These are phyloP conservation scores for Galago senegalensis DNA, from an alignment of 2,797 vertebrate species.

Conservation along the genomic window DNA sequence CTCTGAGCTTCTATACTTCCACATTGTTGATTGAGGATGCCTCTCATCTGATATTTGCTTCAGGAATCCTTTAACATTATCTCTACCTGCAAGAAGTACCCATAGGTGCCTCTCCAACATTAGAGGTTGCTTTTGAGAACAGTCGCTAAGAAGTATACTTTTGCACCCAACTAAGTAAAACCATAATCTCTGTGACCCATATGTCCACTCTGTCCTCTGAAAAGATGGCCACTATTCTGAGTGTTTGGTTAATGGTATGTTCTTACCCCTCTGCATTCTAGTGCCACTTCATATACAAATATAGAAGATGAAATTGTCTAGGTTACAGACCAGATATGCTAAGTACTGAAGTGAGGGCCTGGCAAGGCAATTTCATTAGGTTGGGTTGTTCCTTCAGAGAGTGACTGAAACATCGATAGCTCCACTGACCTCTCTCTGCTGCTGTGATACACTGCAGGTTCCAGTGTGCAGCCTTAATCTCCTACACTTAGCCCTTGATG, in stretches of 20 bases:
- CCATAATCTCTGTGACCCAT: not conserved
- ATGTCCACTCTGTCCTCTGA: not conserved
- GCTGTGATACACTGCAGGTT: not conserved
- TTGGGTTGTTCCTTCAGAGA: slow-evolving; percentile 16
- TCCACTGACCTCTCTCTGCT: not conserved
- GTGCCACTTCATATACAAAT: not conserved
- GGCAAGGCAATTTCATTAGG: not conserved
- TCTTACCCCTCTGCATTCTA: not conserved
- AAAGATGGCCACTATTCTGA: not conserved
- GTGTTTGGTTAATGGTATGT: not conserved
- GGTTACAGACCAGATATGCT: not conserved
- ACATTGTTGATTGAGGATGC: not conserved
- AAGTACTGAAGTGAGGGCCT: not conserved
- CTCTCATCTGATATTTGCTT: not conserved
- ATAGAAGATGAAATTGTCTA: not conserved
- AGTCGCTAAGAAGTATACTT: not conserved
- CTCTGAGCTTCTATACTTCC: not conserved
- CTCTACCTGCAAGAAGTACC: not conserved
- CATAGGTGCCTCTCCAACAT: not conserved
- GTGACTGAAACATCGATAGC: not conserved
- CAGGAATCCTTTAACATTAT: not conserved
- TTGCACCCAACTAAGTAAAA: not conserved
- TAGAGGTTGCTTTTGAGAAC: not conserved
- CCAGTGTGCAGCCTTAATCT: not conserved
- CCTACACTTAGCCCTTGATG: not conserved